A percentile compares a stretch with the other conserved stretches of the same genome.
Evolutionary conservation across 2,888 invertebrate genomes (phyloP).

Genomic region (Cheilosia vulpina): DNA sequence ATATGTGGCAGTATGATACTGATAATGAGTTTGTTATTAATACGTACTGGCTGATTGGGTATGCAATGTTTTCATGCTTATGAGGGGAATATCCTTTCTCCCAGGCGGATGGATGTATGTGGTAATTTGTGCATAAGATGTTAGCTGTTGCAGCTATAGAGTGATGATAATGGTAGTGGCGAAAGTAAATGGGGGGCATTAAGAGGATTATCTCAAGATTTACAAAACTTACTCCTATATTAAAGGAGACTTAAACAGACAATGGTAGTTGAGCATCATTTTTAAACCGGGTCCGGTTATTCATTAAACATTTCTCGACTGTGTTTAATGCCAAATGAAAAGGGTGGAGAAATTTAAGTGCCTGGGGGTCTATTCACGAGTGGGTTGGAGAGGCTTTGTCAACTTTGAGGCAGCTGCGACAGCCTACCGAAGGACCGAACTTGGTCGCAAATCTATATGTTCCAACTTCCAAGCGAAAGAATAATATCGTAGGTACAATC

Average conservation of each 20-base stretch:
- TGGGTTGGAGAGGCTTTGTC: no score
- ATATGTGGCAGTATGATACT: constrained; percentile 15
- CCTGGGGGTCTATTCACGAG: no score
- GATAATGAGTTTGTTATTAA: constrained; percentile 37
- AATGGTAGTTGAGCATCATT: neutral
- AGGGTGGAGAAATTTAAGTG: no score
- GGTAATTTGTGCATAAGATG: constrained; percentile 9
- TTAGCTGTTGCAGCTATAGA: neutral
- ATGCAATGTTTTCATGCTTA: constrained; percentile 3
- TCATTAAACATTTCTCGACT: no score
- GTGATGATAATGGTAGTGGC: neutral
- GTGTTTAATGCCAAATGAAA: no score
- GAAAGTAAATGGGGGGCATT: neutral
- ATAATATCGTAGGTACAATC: no score
- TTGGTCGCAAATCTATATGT: no score
- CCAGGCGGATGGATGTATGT: neutral
- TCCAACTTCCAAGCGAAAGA: no score
- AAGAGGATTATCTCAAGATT: constrained; percentile 2
- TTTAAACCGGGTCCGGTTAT: no score
- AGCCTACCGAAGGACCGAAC: no score
- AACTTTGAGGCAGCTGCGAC: no score
- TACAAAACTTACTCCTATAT: neutral
- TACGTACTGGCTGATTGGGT: constrained; percentile 13
- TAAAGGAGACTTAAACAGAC: no score
- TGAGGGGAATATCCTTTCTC: neutral